A percentile compares a stretch with the other conserved stretches of the same genome.
phyloP scores from a whole-genome alignment of 1,140 invertebrate species.

The Nasonia giraulti region DNA sequence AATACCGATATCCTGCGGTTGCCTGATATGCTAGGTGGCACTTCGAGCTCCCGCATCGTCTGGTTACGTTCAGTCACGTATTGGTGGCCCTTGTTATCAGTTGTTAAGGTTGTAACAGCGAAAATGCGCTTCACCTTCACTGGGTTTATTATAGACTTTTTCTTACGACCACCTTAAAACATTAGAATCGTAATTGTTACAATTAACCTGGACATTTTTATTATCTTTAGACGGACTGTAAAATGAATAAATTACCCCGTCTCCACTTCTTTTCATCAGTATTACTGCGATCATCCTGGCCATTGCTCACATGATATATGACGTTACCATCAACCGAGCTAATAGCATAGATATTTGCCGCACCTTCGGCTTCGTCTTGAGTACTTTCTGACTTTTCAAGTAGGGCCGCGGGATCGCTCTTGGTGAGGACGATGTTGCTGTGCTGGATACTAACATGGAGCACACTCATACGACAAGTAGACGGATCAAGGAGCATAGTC shows the following conservation, averaged over 20 bases:
- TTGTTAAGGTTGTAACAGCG: conserved; percentile 72
- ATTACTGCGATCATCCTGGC: conserved; percentile 64
- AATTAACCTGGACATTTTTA: not conserved
- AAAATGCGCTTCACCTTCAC: conserved; percentile 74
- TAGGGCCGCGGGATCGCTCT: conserved; percentile 65
- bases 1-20: conserved; percentile 75
- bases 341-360: conserved; percentile 87
- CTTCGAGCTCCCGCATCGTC: conserved; percentile 73
- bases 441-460: conserved; percentile 87
- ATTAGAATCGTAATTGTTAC: not conserved
- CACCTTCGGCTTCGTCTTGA: conserved; percentile 72
- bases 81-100: conserved; percentile 68
- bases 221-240: not conserved
- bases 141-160: conserved; percentile 64
- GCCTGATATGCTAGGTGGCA: conserved; percentile 74
- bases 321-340: conserved; percentile 91
- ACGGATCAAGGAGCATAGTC: conserved; percentile 85
- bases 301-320: conserved; percentile 85
- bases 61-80: conserved; percentile 76
- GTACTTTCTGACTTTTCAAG: conserved; percentile 66
- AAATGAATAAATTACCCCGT: conserved; percentile 29
- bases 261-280: conserved; percentile 56
- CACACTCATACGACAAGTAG: conserved; percentile 89
- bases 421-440: conserved; percentile 75
- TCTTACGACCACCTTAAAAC: conserved; percentile 41